Base-by-base conservation (phyloP, 2,888 invertebrate species). In the Gymnoscelis rufifasciata region DNA sequence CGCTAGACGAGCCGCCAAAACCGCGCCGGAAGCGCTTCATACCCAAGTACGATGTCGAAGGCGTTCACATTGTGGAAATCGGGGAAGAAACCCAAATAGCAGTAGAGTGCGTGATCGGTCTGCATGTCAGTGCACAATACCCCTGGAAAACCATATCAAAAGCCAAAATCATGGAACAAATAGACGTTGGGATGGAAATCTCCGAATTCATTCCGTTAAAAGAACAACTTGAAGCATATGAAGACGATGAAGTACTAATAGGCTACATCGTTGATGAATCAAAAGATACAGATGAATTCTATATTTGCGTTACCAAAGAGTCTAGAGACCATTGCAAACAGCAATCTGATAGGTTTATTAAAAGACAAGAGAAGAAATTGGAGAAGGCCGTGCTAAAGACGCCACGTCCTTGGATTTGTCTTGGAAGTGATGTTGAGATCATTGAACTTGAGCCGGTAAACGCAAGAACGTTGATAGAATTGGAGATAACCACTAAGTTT, bases 71-170 rank as follows among this genome's bases (percentile, higher is more conserved):
- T 60, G 62, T 92, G 7, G 59, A 79, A 8, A 52, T 93, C 19
- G 83, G 89, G 1, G 89, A 90, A 56, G 76, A 90, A 54, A 91
- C 91, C 8, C 93, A 93, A 64, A 79, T 88, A 53, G 86, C 89
- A 40, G 71, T 94, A 7, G 92, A 92, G 50, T 86, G 92, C 56
- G 88, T 91, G 1, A 90, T 94, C 30, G 94, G 93, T 0, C 81
- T 89, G 27, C 89, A 94, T 64, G 90, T 95, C 0, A 93, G 91
- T 0, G 90, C 91, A 11, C 94, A 94, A 68, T 91, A 90, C 62
- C 94, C 94, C 0, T 95, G 94, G 94, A 92, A 92, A 51, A 86
- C 83, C 49, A 78, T 94, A 0, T 80, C 78, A 12, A 94, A 91
- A 69, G 88, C 90, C 24, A 78, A 89, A 33, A 78, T 95, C 1